These are phyloP conservation scores for Chaetodon trifasciatus DNA, from an alignment of 2,797 vertebrate species.

Conservation along the genomic window DNA sequence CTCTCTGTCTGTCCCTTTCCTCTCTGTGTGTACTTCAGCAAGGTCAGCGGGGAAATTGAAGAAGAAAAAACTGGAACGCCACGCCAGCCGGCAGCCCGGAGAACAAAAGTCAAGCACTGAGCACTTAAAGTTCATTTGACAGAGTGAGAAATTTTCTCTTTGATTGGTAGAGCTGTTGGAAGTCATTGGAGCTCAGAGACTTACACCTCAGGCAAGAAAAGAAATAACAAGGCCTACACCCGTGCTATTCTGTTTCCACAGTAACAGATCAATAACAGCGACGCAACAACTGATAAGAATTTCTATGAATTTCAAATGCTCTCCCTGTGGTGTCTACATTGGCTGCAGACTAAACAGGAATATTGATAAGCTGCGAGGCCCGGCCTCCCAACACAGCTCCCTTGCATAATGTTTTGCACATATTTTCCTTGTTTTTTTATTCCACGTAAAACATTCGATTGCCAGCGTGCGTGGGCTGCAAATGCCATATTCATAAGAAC, in stretches of 20 bases:
- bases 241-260: slow-evolving; percentile 61
- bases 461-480: slow-evolving; percentile 4
- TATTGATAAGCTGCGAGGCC: slow-evolving; percentile 65
- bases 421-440: slow-evolving; percentile 30
- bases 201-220: slow-evolving; percentile 45
- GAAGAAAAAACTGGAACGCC: slow-evolving; percentile 4
- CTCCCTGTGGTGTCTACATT: slow-evolving; percentile 63
- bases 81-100: slow-evolving; percentile 63
- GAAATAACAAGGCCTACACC: slow-evolving; percentile 32
- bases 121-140: slow-evolving; percentile 62
- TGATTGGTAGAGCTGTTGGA: slow-evolving; percentile 61
- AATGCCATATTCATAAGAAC: slow-evolving; percentile 34
- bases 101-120: slow-evolving; percentile 66
- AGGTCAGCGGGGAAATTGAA: slow-evolving; percentile 70
- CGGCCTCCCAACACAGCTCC: slow-evolving; percentile 30
- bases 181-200: slow-evolving; percentile 52
- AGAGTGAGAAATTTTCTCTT: slow-evolving; percentile 40
- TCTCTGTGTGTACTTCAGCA: slow-evolving; percentile 56
- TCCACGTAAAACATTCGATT: slow-evolving; percentile 23
- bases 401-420: slow-evolving; percentile 49
- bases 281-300: slow-evolving; percentile 77
- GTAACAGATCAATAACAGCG: slow-evolving; percentile 77
- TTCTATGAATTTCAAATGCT: slow-evolving; percentile 83
- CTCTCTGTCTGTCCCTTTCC: slow-evolving; percentile 46
- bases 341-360: slow-evolving; percentile 71